Evolutionary conservation across 2,888 invertebrate species (phyloP).

Genomic region (Agyllia agylla): DNA sequence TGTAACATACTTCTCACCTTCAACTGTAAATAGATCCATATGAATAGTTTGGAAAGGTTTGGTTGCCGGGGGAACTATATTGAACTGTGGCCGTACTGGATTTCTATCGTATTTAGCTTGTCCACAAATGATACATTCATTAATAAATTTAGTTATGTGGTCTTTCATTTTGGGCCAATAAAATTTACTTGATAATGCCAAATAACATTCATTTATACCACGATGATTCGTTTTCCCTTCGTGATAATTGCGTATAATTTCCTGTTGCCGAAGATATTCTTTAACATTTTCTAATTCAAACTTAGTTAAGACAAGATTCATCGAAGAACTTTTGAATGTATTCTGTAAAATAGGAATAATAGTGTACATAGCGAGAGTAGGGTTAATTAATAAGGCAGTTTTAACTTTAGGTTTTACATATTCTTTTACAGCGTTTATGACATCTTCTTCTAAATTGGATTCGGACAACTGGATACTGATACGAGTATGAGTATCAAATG

Average conservation of each 20-base stretch:
- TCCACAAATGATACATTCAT: constrained; percentile 31
- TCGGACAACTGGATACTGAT: constrained; percentile 46
- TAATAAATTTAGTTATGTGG: constrained; percentile 67
- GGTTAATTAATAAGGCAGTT: constrained; percentile 23
- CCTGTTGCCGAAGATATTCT: constrained; percentile 21
- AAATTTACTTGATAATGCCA: not conserved
- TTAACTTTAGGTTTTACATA: constrained; percentile 36
- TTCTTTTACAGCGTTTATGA: constrained; percentile 20
- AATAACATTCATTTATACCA: constrained; percentile 52
- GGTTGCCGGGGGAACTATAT: constrained; percentile 46
- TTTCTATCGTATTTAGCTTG: constrained; percentile 61
- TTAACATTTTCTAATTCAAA: constrained; percentile 36
- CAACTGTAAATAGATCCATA: constrained; percentile 43
- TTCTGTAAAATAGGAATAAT: constrained; percentile 26
- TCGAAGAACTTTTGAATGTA: constrained; percentile 37
- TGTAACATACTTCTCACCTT: constrained; percentile 44
- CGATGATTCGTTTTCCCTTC: constrained; percentile 46
- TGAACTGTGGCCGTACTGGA: constrained; percentile 44
- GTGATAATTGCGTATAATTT: constrained; percentile 21
- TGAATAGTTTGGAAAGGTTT: constrained; percentile 62
- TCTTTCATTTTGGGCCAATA: constrained; percentile 78
- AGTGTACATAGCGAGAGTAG: constrained; percentile 26
- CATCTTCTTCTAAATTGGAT: constrained; percentile 46
- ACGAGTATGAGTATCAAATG: constrained; percentile 60
- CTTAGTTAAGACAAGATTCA: constrained; percentile 32